These are phyloP conservation scores for Cephus pygmeus DNA, from an alignment of 2,888 invertebrate genomes.

Conservation along the genomic window DNA sequence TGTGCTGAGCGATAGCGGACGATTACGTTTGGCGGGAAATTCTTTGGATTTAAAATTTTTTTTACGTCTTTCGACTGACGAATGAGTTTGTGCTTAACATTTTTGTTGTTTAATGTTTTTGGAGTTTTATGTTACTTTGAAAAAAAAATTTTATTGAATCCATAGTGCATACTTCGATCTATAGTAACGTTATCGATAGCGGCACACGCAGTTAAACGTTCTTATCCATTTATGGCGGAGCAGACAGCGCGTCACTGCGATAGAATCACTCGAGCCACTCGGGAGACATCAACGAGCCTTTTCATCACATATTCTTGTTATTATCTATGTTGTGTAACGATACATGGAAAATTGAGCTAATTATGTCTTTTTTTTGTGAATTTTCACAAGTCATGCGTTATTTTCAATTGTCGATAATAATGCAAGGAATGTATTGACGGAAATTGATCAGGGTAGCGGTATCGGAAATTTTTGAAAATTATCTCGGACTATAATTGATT, in stretches of 20 bases:
- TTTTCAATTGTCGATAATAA: neutral
- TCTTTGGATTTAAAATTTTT: neutral
- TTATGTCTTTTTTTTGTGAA: neutral
- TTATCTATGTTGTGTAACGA: neutral
- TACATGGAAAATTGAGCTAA: too few relatives aligned
- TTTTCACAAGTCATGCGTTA: neutral
- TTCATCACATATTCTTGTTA: neutral
- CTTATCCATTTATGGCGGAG: constrained; percentile 56
- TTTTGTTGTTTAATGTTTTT: neutral
- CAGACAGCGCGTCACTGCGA: constrained; percentile 58
- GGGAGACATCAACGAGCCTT: constrained; percentile 2
- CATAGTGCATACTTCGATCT: neutral
- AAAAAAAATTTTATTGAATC: neutral
- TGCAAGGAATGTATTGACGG: neutral
- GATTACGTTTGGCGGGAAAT: neutral
- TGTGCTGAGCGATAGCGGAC: neutral
- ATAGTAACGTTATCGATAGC: constrained; percentile 43
- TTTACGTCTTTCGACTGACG: neutral
- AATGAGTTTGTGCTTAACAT: too few relatives aligned
- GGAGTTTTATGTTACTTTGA: neutral
- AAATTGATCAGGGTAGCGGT: neutral
- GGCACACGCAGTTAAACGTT: constrained; percentile 31
- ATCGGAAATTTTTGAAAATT: neutral
- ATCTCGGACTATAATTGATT: neutral
- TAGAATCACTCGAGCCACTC: constrained; percentile 30